Conservation (phyloP, 53 echinoderm and acorn worm genomes). For the Astropecten irregularis region DNA sequence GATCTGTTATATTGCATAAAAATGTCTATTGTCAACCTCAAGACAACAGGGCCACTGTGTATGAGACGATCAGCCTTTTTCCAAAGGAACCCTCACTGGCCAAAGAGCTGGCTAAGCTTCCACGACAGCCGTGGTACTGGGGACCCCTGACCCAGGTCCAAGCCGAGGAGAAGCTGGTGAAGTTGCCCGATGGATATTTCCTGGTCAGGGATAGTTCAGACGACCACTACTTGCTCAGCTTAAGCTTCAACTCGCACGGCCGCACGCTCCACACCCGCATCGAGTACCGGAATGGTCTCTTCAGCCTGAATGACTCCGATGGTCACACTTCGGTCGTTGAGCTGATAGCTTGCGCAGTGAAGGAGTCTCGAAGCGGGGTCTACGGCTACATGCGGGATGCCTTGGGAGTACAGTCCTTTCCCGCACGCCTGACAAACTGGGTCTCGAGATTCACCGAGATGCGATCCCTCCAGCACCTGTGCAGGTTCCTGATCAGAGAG, state of each 20-base stretch:
- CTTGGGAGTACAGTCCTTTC: conserved; percentile 85
- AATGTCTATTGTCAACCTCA: background rate
- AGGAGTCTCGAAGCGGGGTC: conserved; percentile 84
- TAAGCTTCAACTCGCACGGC: conserved; percentile 94
- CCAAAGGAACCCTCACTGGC: conserved; percentile 53
- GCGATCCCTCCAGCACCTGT: conserved; percentile 87
- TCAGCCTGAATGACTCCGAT: conserved; percentile 91
- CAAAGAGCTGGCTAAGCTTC: conserved; percentile 77
- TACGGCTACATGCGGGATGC: conserved; percentile 92
- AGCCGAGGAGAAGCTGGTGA: conserved; percentile 82
- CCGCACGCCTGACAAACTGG: conserved; percentile 84
- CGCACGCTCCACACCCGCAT: conserved; percentile 93
- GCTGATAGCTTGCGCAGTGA: conserved; percentile 77
- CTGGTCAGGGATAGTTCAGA: conserved; percentile 96
- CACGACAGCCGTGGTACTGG: conserved; percentile 98
- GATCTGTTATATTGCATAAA: conserved; percentile 15
- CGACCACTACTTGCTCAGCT: conserved; percentile 85
- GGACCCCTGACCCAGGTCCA: conserved; percentile 88
- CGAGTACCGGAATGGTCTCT: conserved; percentile 83
- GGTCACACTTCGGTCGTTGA: conserved; percentile 84
- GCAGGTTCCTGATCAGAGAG: conserved; percentile 92
- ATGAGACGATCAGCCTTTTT: conserved; percentile 68
- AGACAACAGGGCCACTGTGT: conserved; percentile 57
- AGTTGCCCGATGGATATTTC: conserved; percentile 79
- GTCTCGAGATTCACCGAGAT: conserved; percentile 91